phyloP scores from a whole-genome alignment of 2,113 vertebrate species.

The Aplodontia rufa region DNA sequence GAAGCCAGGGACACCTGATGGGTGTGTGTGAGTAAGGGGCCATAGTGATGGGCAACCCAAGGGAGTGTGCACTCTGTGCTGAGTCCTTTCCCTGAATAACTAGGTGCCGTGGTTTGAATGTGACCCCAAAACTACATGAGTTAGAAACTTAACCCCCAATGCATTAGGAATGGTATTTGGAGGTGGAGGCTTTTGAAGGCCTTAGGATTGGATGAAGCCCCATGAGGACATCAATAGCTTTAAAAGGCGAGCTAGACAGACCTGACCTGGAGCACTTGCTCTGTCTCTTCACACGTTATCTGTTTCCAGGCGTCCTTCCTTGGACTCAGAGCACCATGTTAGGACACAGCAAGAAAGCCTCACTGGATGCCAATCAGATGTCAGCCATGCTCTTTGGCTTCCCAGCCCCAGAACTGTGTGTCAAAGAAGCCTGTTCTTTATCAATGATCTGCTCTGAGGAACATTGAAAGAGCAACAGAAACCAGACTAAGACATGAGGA shows the following conservation, averaged over 20 bases:
- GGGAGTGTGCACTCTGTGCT: rapidly evolving
- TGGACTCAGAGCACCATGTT: no score
- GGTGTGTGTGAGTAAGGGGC: background rate
- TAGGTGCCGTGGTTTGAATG: background rate
- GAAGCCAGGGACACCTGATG: background rate
- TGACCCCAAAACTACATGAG: background rate
- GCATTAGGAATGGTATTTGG: no score
- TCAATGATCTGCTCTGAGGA: no score
- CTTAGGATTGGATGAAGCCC: background rate
- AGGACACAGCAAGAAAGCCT: background rate
- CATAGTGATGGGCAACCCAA: background rate
- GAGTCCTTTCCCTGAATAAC: no score
- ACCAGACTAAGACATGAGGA: background rate
- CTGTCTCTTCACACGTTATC: background rate
- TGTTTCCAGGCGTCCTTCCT: no score
- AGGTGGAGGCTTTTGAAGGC: background rate
- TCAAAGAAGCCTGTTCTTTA: background rate
- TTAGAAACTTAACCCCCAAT: background rate
- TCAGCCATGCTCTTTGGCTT: rapidly evolving
- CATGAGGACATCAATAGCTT: background rate
- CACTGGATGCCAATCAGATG: rapidly evolving
- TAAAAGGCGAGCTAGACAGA: background rate
- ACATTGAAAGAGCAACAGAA: background rate
- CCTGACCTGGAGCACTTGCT: no score
- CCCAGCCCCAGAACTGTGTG: no score